Evolutionary conservation across 2,888 invertebrate genomes (phyloP).

Genomic region (Drosophila melanocephala): DNA sequence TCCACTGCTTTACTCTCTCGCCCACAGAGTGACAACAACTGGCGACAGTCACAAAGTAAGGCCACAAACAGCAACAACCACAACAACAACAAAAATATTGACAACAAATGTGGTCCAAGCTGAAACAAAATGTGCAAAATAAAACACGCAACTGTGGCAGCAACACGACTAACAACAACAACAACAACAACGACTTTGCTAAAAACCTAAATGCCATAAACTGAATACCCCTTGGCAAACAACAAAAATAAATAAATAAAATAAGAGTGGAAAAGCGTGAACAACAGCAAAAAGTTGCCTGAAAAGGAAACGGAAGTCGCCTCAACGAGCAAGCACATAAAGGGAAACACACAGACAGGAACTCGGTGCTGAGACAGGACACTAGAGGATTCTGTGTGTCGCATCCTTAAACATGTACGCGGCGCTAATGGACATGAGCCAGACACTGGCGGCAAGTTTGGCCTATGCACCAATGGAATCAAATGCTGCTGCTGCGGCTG

Average conservation of each 20-base stretch:
- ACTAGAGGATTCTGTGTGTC: not conserved
- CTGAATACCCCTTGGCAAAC: conserved; percentile 33
- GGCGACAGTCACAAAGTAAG: conserved; percentile 38
- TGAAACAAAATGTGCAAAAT: conserved; percentile 70
- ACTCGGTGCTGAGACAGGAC: conserved; percentile 5
- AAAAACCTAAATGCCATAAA: conserved; percentile 54
- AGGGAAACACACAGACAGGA: conserved; percentile 24
- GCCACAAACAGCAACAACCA: conserved; percentile 15
- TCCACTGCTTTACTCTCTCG: not conserved
- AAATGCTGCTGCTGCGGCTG: conserved; percentile 7
- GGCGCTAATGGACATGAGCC: conserved; percentile 64
- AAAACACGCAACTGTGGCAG: conserved; percentile 66
- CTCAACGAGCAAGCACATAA: conserved; percentile 29
- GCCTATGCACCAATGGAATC: conserved; percentile 60
- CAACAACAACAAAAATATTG: conserved; percentile 17
- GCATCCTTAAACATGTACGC: conserved; percentile 53
- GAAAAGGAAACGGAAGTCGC: conserved; percentile 53
- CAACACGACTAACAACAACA: conserved; percentile 27
- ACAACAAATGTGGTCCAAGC: conserved; percentile 57
- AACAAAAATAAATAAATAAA: not conserved
- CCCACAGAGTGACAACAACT: conserved; percentile 58
- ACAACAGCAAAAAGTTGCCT: conserved; percentile 10
- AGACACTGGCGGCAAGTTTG: conserved; percentile 65
- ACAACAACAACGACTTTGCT: conserved; percentile 10
- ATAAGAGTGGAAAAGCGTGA: conserved; percentile 23